Conservation (phyloP, 2,113 vertebrate genomes). For the Acinonyx jubatus region DNA sequence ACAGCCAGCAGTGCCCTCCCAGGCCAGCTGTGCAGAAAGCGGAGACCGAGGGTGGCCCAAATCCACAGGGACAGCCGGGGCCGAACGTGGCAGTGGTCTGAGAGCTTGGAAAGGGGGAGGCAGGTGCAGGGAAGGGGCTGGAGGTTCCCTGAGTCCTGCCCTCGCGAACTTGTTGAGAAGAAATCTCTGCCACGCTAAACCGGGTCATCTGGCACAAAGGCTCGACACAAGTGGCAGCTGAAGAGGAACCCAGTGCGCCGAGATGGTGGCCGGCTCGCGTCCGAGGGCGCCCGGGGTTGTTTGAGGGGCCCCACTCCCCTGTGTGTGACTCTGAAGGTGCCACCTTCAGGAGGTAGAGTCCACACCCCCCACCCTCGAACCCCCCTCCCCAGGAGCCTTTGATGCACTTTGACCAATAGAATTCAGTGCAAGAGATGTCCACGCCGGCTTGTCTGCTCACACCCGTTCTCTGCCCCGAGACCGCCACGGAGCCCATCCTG, state of each 20-base stretch:
- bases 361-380: too few relatives aligned
- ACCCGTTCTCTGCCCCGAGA: neutral
- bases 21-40: neutral
- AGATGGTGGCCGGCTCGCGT: rapidly evolving
- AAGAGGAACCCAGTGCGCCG: neutral
- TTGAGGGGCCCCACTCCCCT: rapidly evolving
- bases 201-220: neutral
- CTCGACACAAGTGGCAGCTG: neutral
- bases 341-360: neutral
- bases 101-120: neutral
- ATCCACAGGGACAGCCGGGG: neutral
- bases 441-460: neutral
- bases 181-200: neutral
- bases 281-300: neutral
- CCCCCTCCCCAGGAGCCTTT: neutral
- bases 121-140: rapidly evolving
- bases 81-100: neutral
- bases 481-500: neutral
- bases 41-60: neutral
- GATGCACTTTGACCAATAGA: neutral
- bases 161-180: neutral
- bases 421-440: neutral
- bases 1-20: neutral
- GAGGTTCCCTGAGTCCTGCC: neutral
- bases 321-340: neutral